These are phyloP conservation scores for Autographa gamma DNA, from an alignment of 2,888 invertebrate genomes.

Conservation along the genomic window DNA sequence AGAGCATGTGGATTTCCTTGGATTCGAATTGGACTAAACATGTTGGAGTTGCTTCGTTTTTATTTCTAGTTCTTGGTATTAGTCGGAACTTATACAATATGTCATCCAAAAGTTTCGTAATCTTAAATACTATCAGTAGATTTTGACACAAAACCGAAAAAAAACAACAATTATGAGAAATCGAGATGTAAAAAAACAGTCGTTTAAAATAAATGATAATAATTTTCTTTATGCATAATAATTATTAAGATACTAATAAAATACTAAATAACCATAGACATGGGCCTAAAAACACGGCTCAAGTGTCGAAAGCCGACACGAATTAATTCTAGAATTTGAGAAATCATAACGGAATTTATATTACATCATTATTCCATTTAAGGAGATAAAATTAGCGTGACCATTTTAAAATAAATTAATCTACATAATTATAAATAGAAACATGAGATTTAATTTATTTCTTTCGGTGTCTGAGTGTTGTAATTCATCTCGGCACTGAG, in stretches of 20 bases:
- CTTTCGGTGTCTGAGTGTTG: neutral
- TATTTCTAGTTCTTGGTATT: neutral
- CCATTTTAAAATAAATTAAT: neutral
- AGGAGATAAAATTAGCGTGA: neutral
- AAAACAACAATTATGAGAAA: no score
- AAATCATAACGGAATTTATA: slow-evolving; percentile 4
- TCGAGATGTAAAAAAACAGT: no score
- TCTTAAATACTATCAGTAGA: no score
- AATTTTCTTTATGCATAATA: no score
- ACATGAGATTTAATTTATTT: neutral
- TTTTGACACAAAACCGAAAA: no score
- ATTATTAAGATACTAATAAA: no score
- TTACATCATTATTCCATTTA: neutral
- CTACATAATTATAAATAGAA: neutral
- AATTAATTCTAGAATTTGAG: neutral
- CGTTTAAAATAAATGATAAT: no score
- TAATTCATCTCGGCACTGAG: neutral
- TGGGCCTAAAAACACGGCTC: neutral
- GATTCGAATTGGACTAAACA: neutral
- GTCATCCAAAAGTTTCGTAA: no score
- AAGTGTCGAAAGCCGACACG: neutral
- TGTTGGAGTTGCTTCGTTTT: neutral
- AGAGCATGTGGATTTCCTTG: neutral
- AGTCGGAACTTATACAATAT: no score
- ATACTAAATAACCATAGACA: no score